phyloP scores from a whole-genome alignment of 1,140 invertebrate species.

The Nylanderia fulva region DNA sequence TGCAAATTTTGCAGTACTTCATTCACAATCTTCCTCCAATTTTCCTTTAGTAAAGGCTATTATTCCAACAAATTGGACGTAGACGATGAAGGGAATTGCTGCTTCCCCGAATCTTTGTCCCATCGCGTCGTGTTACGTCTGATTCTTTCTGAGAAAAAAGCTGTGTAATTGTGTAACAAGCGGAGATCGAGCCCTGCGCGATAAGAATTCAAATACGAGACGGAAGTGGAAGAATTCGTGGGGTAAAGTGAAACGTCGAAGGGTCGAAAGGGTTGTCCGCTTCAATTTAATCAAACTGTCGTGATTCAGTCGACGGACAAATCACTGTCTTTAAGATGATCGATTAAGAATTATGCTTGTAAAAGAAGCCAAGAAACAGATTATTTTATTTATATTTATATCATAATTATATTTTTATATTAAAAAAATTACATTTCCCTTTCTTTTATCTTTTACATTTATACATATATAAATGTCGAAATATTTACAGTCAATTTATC shows the following conservation, averaged over 20 bases:
- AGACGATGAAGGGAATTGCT: conserved; percentile 49
- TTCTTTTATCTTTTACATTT: no score
- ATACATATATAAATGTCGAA: no score
- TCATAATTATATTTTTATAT: neutral
- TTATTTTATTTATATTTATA: neutral
- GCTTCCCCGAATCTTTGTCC: conserved; percentile 13
- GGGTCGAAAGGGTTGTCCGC: conserved; percentile 43
- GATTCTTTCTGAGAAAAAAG: conserved; percentile 70
- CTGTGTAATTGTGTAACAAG: conserved; percentile 82
- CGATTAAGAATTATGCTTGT: neutral
- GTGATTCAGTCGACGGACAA: conserved; percentile 51
- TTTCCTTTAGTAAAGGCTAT: conserved; percentile 49
- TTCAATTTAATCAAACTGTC: conserved; percentile 44
- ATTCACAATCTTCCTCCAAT: neutral
- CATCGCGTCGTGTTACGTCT: conserved; percentile 22
- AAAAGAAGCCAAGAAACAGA: neutral
- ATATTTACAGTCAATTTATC: no score
- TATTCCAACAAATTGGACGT: conserved; percentile 76
- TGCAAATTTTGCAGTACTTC: neutral
- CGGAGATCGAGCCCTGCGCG: conserved; percentile 68
- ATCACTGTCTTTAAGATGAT: conserved; percentile 27
- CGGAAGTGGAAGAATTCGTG: conserved; percentile 48
- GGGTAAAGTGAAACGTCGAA: neutral
- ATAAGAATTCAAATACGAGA: conserved; percentile 75
- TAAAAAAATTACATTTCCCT: neutral